Conservation (phyloP, 2,888 invertebrate genomes). For the Marasmarcha lunaedactyla region DNA sequence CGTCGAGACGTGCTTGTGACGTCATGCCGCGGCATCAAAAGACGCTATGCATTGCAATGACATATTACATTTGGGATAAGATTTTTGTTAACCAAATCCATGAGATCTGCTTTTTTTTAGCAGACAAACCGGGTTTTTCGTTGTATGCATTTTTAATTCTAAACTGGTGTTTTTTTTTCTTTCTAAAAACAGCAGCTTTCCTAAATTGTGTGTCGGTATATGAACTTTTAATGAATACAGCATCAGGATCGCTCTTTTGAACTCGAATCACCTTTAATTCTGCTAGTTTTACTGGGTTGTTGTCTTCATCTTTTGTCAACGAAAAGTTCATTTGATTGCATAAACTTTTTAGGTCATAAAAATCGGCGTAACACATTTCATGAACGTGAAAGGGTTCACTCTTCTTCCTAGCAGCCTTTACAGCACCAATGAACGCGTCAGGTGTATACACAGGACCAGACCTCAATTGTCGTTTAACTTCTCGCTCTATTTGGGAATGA, state of each 20-base stretch:
- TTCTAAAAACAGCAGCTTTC: conserved; percentile 6
- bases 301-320: conserved; percentile 13
- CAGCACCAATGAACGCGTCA: conserved; percentile 7
- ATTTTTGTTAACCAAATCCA: conserved; percentile 6
- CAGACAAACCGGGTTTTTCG: conserved; percentile 2
- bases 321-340: conserved; percentile 16
- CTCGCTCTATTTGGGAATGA: no score
- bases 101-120: conserved; percentile 5
- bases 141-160: conserved; percentile 1
- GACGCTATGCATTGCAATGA: no score
- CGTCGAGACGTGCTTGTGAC: no score
- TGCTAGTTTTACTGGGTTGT: conserved; percentile 13
- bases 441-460: no score
- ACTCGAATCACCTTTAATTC: conserved; percentile 9
- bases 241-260: conserved; percentile 8
- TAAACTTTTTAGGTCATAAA: conserved; percentile 17
- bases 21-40: no score
- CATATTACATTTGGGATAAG: conserved; percentile 6
- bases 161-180: conserved; percentile 2
- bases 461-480: no score
- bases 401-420: conserved; percentile 14
- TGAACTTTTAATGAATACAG: conserved; percentile 6
- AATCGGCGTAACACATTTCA: conserved; percentile 16
- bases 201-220: conserved; percentile 5
- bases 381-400: conserved; percentile 13